These are phyloP conservation scores for Rhagophthalmus giganteus DNA, from an alignment of 2,888 invertebrate species.

Conservation along the genomic window DNA sequence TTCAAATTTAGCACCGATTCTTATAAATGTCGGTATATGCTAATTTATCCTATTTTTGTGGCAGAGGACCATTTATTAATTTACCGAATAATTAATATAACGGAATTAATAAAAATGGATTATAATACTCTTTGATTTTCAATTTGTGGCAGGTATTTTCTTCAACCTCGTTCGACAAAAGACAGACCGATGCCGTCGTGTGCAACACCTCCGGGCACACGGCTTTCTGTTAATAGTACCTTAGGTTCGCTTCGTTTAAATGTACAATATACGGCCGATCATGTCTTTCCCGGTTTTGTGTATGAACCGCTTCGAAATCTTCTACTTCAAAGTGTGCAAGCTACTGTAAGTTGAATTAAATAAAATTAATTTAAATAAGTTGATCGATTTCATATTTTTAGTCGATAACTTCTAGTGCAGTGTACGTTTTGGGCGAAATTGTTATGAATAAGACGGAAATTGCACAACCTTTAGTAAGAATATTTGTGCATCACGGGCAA, in stretches of 20 bases:
- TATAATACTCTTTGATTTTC: too few species aligned
- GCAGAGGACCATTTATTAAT: too few species aligned
- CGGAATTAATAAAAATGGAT: too few species aligned
- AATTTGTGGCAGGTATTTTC: constrained; percentile 84
- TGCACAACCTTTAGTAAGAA: constrained; percentile 83
- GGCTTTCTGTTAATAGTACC: constrained; percentile 67
- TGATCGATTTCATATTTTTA: too few species aligned
- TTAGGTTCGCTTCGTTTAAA: constrained; percentile 84
- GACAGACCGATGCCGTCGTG: constrained; percentile 63
- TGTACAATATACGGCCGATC: constrained; percentile 86
- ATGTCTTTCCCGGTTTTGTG: constrained; percentile 81
- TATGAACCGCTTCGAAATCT: constrained; percentile 79
- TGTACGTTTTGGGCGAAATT: constrained; percentile 84
- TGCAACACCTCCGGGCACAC: constrained; percentile 75
- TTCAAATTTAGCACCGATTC: too few species aligned
- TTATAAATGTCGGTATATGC: too few species aligned
- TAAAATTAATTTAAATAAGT: too few species aligned
- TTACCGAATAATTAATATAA: too few species aligned
- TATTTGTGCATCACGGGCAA: constrained; percentile 84
- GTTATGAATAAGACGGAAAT: constrained; percentile 86
- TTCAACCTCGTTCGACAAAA: constrained; percentile 70
- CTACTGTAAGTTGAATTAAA: constrained; percentile 65
- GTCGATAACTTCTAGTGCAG: constrained; percentile 79
- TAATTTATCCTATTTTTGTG: too few species aligned
- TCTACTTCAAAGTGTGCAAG: constrained; percentile 71